Evolutionary conservation across 2,888 invertebrate genomes (phyloP).

Genomic region (Ashinkailepas kermadecensis): DNA sequence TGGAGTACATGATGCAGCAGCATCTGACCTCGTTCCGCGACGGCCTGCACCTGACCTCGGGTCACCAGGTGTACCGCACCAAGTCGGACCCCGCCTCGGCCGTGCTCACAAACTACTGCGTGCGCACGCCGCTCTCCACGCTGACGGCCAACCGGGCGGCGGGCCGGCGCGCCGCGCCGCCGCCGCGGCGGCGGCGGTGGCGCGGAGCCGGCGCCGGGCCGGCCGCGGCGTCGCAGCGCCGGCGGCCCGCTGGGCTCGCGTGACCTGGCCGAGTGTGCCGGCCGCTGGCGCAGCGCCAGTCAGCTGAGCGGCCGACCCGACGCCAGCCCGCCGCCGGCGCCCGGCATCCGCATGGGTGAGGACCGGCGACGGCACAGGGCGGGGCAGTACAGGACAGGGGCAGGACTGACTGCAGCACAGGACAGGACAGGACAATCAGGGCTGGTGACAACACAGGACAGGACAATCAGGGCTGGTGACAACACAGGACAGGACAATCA

Average conservation of each 20-base stretch:
- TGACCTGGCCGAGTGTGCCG: neutral
- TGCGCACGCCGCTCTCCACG: slow-evolving; percentile 17
- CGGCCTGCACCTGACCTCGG: neutral
- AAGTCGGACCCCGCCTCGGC: neutral
- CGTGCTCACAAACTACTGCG: slow-evolving; percentile 8
- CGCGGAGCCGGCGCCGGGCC: neutral
- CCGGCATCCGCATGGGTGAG: slow-evolving; percentile 21
- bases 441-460: too few species aligned
- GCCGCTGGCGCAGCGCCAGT: neutral
- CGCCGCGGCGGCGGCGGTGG: neutral
- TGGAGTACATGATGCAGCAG: slow-evolving; percentile 22
- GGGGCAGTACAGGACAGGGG: too few species aligned
- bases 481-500: too few species aligned
- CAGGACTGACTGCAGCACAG: too few species aligned
- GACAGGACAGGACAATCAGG: too few species aligned
- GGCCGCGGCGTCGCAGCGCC: neutral
- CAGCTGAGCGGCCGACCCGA: neutral
- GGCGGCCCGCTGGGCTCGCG: neutral
- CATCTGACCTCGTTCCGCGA: slow-evolving; percentile 15
- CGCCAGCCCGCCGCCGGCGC: neutral
- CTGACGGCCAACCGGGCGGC: neutral
- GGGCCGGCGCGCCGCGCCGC: neutral
- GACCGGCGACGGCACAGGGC: too few species aligned
- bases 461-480: too few species aligned
- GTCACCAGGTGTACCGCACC: neutral